A percentile compares a stretch with the other conserved stretches of the same genome.
phyloP scores from a whole-genome alignment of 2,888 invertebrate genomes.

The Quadriops clusia region DNA sequence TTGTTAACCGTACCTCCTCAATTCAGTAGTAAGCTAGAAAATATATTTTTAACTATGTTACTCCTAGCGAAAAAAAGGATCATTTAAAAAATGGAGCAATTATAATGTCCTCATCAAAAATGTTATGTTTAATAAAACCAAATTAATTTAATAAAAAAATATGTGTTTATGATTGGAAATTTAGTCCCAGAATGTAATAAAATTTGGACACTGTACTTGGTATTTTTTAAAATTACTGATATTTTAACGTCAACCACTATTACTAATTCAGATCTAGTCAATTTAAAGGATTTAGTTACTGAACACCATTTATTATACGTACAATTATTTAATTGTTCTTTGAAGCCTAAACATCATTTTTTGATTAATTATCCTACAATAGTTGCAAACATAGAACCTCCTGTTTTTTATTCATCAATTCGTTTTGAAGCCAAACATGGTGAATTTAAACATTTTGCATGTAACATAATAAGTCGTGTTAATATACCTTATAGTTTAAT shows the following conservation, averaged over 20 bases:
- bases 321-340: constrained; percentile 10
- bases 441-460: constrained; percentile 15
- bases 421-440: constrained; percentile 20
- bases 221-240: constrained; percentile 17
- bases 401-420: constrained; percentile 16
- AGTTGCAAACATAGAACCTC: constrained; percentile 15
- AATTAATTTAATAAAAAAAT: too few species aligned
- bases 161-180: constrained; percentile 19
- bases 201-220: constrained; percentile 17
- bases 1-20: constrained; percentile 16
- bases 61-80: constrained; percentile 14
- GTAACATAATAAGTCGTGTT: constrained; percentile 11
- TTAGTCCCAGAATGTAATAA: constrained; percentile 14
- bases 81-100: constrained; percentile 16
- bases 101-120: constrained; percentile 22
- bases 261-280: background rate
- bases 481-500: constrained; percentile 15
- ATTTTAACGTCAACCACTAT: constrained; percentile 6
- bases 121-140: constrained; percentile 20
- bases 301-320: constrained; percentile 9
- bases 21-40: constrained; percentile 12
- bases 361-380: constrained; percentile 16
- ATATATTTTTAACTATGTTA: constrained; percentile 19
- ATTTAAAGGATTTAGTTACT: constrained; percentile 4
- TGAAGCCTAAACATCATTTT: constrained; percentile 18